These are phyloP conservation scores for Mechanitis messenoides DNA, from an alignment of 2,888 invertebrate genomes.

Conservation along the genomic window DNA sequence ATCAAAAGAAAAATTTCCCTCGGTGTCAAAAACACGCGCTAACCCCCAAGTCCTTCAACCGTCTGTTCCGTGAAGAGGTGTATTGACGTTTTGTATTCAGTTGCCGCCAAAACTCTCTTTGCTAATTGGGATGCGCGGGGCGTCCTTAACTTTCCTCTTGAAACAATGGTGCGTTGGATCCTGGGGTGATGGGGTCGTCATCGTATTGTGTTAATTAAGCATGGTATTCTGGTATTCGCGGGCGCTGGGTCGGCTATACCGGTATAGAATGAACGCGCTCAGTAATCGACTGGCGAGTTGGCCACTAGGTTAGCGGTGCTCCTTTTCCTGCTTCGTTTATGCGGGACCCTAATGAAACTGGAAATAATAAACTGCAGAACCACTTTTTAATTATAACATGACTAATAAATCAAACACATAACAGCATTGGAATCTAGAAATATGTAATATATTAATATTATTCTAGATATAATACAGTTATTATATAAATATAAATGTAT, in stretches of 20 bases:
- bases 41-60: slow-evolving; percentile 52
- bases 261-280: slow-evolving; percentile 65
- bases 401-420: not conserved
- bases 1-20: slow-evolving; percentile 43
- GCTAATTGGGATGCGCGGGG: slow-evolving; percentile 63
- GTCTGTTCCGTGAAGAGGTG: slow-evolving; percentile 45
- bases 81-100: slow-evolving; percentile 60
- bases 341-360: slow-evolving; percentile 26
- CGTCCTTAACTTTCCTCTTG: slow-evolving; percentile 68
- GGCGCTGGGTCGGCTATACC: slow-evolving; percentile 57
- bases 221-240: slow-evolving; percentile 51
- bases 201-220: slow-evolving; percentile 42
- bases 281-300: slow-evolving; percentile 66
- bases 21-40: slow-evolving; percentile 47
- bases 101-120: slow-evolving; percentile 70
- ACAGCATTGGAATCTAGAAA: not conserved
- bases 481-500: no score
- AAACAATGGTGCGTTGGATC: slow-evolving; percentile 58
- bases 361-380: slow-evolving; percentile 15
- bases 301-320: slow-evolving; percentile 75
- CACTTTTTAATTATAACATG: not conserved
- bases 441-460: no score
- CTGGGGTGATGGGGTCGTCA: slow-evolving; percentile 53
- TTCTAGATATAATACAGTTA: no score
- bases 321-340: slow-evolving; percentile 70